phyloP scores from a whole-genome alignment of 2,113 vertebrate species.

The Polypterus bichir region DNA sequence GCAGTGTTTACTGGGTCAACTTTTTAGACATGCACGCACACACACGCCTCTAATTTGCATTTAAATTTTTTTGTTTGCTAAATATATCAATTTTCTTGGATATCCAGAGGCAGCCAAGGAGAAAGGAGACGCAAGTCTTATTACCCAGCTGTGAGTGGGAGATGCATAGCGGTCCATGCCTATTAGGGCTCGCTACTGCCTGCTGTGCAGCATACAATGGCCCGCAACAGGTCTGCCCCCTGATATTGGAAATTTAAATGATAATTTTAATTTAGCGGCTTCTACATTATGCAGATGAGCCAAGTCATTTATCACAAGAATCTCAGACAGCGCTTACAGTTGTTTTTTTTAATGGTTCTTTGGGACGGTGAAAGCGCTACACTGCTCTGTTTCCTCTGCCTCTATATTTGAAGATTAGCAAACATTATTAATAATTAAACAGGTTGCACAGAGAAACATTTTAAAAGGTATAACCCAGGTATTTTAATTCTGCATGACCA shows the following conservation, averaged over 20 bases:
- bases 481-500: constrained; percentile 28
- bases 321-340: constrained; percentile 42
- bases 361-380: constrained; percentile 38
- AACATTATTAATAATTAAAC: constrained; percentile 47
- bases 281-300: constrained; percentile 62
- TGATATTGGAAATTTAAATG: constrained; percentile 37
- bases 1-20: no score
- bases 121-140: constrained; percentile 35
- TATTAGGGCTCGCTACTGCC: constrained; percentile 3
- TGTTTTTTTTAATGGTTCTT: constrained; percentile 29
- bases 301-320: constrained; percentile 38
- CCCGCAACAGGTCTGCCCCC: constrained; percentile 15
- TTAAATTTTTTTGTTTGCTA: constrained; percentile 66
- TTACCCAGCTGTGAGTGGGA: constrained; percentile 31
- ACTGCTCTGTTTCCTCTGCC: constrained; percentile 30
- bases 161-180: constrained; percentile 13
- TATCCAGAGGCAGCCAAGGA: constrained; percentile 29
- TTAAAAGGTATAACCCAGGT: no score
- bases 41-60: constrained; percentile 49
- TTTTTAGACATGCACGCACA: no score
- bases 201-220: constrained; percentile 14
- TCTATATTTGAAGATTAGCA: constrained; percentile 46
- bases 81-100: constrained; percentile 43
- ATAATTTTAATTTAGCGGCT: constrained; percentile 49
- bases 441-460: neutral